Evolutionary conservation across 2,888 invertebrate species (phyloP).

Genomic region (Temnothorax unifasciatus): DNA sequence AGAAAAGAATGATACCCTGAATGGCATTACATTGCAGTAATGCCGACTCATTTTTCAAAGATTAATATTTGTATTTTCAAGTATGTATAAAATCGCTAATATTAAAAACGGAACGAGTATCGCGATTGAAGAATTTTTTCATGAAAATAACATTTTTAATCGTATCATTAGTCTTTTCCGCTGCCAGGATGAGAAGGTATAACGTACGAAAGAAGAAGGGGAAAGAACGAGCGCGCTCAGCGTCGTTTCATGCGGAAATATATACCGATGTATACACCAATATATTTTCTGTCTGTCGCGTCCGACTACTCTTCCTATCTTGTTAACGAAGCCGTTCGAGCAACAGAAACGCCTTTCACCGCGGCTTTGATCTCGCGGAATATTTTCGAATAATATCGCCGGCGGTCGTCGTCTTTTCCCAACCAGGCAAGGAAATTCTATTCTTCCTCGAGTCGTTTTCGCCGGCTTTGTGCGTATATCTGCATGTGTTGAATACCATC

Average conservation of each 20-base stretch:
- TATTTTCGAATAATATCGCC: conserved; percentile 75
- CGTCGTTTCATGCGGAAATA: conserved; percentile 51
- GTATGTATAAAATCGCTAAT: not conserved
- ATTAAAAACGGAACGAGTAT: not conserved
- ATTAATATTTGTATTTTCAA: conserved; percentile 5
- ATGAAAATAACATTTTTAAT: conserved; percentile 6
- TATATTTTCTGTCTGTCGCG: conserved; percentile 52
- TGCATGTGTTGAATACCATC: conserved; percentile 13
- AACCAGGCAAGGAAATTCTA: conserved; percentile 67
- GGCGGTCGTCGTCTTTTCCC: conserved; percentile 61
- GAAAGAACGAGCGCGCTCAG: conserved; percentile 17
- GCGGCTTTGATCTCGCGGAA: conserved; percentile 74
- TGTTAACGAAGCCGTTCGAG: conserved; percentile 76
- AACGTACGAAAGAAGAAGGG: not conserved
- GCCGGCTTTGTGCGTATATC: conserved; percentile 41
- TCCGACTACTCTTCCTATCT: conserved; percentile 54
- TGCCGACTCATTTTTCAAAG: not conserved
- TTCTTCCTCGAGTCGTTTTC: conserved; percentile 59
- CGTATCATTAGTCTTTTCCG: conserved; percentile 19
- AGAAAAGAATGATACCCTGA: conserved; percentile 15
- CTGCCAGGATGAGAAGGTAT: not conserved
- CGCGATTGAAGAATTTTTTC: not conserved
- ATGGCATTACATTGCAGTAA: not conserved
- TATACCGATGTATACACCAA: conserved; percentile 49
- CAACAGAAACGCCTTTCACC: conserved; percentile 75